These are phyloP conservation scores for Crematogaster levior DNA, from an alignment of 2,888 invertebrate genomes.

Conservation along the genomic window DNA sequence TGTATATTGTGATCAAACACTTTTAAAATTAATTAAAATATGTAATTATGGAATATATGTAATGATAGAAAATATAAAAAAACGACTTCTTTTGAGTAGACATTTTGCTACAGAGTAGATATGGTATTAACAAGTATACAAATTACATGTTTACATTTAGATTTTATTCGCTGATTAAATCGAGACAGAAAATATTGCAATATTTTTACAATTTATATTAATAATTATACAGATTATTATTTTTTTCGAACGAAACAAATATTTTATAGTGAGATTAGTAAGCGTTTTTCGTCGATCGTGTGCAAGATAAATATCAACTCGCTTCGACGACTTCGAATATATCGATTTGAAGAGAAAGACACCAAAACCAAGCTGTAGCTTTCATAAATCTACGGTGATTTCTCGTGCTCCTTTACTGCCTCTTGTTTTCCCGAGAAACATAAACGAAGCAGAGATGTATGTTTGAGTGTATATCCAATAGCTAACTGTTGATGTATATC, in stretches of 20 bases:
- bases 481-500: conserved; percentile 59
- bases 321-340: conserved; percentile 21
- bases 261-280: conserved; percentile 18
- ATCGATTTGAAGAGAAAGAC: neutral
- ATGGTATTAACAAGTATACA: neutral
- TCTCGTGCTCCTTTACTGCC: conserved; percentile 9
- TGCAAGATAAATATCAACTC: conserved; percentile 28
- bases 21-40: neutral
- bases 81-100: neutral
- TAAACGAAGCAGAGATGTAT: conserved; percentile 25
- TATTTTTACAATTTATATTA: conserved; percentile 9
- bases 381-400: conserved; percentile 39
- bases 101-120: neutral
- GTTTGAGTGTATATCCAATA: conserved; percentile 37
- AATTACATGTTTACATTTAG: neutral
- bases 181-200: neutral
- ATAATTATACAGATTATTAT: neutral
- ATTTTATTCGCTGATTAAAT: neutral
- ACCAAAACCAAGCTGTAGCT: conserved; percentile 20
- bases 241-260: conserved; percentile 27
- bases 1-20: neutral
- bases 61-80: neutral
- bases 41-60: neutral
- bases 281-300: conserved; percentile 18
- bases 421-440: conserved; percentile 45